These are phyloP conservation scores for Psilanteris sp. DNA, from an alignment of 1,140 invertebrate species.

Conservation along the genomic window DNA sequence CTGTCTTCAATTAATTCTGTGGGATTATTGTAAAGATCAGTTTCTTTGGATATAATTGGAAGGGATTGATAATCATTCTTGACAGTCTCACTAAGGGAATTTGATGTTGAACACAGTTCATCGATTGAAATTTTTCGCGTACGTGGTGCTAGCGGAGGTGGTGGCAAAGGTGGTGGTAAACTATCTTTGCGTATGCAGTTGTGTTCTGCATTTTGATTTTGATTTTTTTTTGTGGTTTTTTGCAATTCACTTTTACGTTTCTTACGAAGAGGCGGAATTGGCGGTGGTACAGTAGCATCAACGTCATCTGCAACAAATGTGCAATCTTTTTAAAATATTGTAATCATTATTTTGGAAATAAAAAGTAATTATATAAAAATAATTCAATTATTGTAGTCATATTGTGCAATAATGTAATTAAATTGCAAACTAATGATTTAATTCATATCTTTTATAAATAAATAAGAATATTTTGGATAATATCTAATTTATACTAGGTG, in stretches of 20 bases:
- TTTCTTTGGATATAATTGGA: conserved; percentile 11
- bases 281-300: conserved; percentile 65
- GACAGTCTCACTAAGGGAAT: not conserved
- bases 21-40: not conserved
- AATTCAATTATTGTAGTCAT: too few relatives aligned
- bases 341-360: too few relatives aligned
- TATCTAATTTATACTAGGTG: too few relatives aligned
- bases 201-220: conserved; percentile 14
- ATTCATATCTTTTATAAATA: too few relatives aligned
- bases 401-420: too few relatives aligned
- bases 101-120: conserved; percentile 8
- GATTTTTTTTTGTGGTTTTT: conserved; percentile 26
- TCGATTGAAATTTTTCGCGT: conserved; percentile 36
- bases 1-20: not conserved
- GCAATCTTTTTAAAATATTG: too few relatives aligned
- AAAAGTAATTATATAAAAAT: too few relatives aligned
- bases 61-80: conserved; percentile 17
- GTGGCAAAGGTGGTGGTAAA: conserved; percentile 65
- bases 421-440: too few relatives aligned
- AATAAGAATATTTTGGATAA: too few relatives aligned
- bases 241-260: conserved; percentile 66
- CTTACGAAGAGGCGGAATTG: conserved; percentile 74
- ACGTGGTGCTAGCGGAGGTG: conserved; percentile 39
- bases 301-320: conserved; percentile 71
- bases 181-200: conserved; percentile 28